Base-by-base conservation (phyloP, 2,888 invertebrate species). In the Pharmacophagus antenor region DNA sequence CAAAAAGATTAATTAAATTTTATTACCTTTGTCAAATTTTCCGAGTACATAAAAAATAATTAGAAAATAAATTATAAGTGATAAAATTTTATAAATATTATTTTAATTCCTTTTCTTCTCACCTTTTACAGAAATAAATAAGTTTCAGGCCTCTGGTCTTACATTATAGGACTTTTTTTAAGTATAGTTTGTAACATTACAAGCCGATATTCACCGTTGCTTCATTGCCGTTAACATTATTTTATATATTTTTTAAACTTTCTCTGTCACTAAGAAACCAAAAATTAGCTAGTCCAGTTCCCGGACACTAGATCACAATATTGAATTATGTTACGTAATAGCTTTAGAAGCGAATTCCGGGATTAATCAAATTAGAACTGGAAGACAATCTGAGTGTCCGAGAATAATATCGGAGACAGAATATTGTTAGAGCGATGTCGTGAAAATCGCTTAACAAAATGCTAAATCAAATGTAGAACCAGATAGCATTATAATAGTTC, bases 311-410 rank as follows among this genome's bases (percentile, higher is more conserved):
- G 48, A 23, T 25, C 17, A 48, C 48, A 48, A 25, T 37, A 37
- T 41, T n/a, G 37, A 41, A 52, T 53, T 25, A 44, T 53, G 52
- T 58, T 47, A 37, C 18, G 48, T 41, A 58, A 53, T 58, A 47
- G 58, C 47, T 48, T 58, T 58, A 20, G 37, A 48, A 58, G 52
- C 44, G 15, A 53, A 53, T 58, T 58, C 52, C 47, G 48, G 37
- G 47, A 58, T 53, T 58, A 58, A 58, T 58, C 58, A 53, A 58
- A 58, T 58, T 41, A 58, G 53, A 58, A 53, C 23, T 37, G 15
- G 27, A 23, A 47, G 58, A 58, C 58, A 58, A 58, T 52, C 47
- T 27, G 52, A 53, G 48, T 44, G 47, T 48, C 41, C 41, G 41
- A n/a, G 53, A 53, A 58, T 53, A 48, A 41, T 58, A 52, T 53